These are phyloP conservation scores for Eudyptes chrysolophus DNA, from an alignment of 2,113 vertebrate species.

Conservation along the genomic window DNA sequence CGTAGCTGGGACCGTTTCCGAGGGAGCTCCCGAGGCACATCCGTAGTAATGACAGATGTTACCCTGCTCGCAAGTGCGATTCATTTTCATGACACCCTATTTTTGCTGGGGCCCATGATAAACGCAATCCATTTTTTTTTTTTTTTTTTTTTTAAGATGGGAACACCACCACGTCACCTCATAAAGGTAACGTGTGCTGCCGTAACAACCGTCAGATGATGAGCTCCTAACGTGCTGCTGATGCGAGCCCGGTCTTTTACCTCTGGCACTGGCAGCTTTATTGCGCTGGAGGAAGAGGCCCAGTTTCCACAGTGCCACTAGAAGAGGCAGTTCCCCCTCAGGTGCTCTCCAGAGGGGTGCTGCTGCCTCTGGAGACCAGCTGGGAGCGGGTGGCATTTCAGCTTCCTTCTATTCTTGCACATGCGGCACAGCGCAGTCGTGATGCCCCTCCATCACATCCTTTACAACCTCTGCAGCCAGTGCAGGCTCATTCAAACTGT, in stretches of 20 bases:
- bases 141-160: not conserved
- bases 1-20: not conserved
- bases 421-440: rapidly evolving
- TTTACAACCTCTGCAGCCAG: not conserved
- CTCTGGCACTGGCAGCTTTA: not conserved
- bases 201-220: rapidly evolving
- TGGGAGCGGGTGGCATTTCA: not conserved
- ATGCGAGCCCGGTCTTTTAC: not conserved
- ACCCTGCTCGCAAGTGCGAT: not conserved
- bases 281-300: not conserved
- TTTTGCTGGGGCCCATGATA: not conserved
- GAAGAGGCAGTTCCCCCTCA: not conserved
- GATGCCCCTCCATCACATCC: not conserved
- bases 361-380: not conserved
- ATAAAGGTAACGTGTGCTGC: not conserved
- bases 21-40: not conserved
- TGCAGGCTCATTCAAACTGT: not conserved
- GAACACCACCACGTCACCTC: not conserved
- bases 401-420: not conserved
- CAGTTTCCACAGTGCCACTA: not conserved
- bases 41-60: too few relatives aligned
- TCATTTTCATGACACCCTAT: not conserved
- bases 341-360: not conserved
- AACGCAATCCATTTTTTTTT: not conserved
- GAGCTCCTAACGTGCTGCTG: not conserved